A percentile compares a stretch with the other conserved stretches of the same genome.
Evolutionary conservation across 2,797 vertebrate species (phyloP).

Genomic region (Spea hammondii): DNA sequence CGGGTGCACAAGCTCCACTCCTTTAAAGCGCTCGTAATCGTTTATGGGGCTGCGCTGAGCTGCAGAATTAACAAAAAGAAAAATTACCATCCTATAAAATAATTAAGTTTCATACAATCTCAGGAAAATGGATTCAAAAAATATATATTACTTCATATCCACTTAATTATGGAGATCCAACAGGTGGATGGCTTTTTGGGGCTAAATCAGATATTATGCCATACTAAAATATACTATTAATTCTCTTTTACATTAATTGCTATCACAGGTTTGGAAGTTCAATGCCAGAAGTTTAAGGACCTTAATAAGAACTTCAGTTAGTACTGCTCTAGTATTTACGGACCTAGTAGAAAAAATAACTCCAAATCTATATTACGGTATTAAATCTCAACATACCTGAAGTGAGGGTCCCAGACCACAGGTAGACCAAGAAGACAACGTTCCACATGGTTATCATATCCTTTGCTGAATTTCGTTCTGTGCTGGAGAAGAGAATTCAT

Average conservation of each 20-base stretch:
- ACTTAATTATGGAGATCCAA: too few species aligned
- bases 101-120: not conserved
- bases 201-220: too few species aligned
- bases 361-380: not conserved
- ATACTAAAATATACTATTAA: too few species aligned
- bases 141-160: too few species aligned
- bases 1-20: constrained; percentile 76
- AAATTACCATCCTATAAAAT: not conserved
- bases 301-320: too few species aligned
- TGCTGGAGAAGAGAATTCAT: not conserved
- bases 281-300: too few species aligned
- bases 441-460: constrained; percentile 4
- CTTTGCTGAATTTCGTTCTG: not conserved
- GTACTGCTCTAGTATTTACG: too few species aligned
- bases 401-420: not conserved
- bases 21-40: constrained; percentile 87
- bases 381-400: constrained; percentile 15
- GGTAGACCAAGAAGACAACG: not conserved
- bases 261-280: too few species aligned
- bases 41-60: constrained; percentile 83
- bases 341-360: too few species aligned
- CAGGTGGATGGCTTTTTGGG: too few species aligned
- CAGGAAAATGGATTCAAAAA: too few species aligned
- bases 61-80: constrained; percentile 50
- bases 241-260: too few species aligned